These are phyloP conservation scores for Lasiurus borealis DNA, from an alignment of 2,113 vertebrate genomes.

Conservation along the genomic window DNA sequence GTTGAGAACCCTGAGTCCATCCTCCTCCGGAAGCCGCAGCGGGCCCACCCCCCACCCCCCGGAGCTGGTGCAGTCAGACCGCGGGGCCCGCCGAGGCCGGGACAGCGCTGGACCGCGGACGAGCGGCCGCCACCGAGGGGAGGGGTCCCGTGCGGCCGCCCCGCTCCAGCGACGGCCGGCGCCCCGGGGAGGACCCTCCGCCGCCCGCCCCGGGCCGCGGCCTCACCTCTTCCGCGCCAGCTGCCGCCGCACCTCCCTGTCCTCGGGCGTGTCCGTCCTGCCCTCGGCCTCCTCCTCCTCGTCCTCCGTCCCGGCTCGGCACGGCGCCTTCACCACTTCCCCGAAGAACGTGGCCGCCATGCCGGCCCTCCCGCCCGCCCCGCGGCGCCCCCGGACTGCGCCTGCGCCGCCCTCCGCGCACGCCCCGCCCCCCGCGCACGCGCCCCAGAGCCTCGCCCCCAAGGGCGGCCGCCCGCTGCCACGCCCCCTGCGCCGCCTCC, in stretches of 20 bases:
- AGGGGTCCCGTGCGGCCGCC: background rate
- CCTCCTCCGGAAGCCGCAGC: background rate
- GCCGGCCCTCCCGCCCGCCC: fast-evolving
- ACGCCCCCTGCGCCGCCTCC: no score
- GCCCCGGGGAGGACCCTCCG: background rate
- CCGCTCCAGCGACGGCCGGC: no score
- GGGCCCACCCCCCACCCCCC: fast-evolving
- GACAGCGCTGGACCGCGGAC: no score
- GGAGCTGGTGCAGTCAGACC: background rate
- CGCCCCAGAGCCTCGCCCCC: background rate
- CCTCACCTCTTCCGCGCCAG: conserved; percentile 86
- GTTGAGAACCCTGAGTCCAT: background rate
- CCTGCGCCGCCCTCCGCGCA: background rate
- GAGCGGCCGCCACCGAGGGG: no score
- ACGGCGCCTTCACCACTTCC: conserved; percentile 85
- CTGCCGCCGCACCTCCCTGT: conserved; percentile 86
- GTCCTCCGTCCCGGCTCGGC: conserved; percentile 88
- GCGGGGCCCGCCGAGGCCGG: background rate
- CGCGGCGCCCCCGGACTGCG: fast-evolving
- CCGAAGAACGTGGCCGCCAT: conserved; percentile 90
- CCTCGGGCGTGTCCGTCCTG: conserved; percentile 81
- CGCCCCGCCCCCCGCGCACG: no score
- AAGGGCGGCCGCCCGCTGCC: fast-evolving
- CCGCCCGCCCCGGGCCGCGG: background rate
- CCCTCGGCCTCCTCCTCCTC: conserved; percentile 83